phyloP scores from a whole-genome alignment of 2,113 vertebrate species.

The Apus apus region DNA sequence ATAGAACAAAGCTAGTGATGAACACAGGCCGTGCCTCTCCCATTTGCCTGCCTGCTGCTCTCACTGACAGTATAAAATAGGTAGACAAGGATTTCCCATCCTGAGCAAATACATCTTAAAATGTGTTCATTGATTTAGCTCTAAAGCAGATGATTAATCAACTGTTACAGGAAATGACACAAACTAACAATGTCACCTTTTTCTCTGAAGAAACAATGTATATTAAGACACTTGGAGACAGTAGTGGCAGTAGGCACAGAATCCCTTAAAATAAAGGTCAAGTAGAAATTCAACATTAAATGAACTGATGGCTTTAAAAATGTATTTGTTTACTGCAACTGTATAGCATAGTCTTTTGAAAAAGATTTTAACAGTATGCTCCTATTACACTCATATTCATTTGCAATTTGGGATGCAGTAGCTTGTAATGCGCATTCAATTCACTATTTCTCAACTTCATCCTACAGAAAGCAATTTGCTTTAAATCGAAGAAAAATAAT shows the following conservation, averaged over 20 bases:
- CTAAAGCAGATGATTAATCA: neutral
- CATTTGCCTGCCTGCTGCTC: neutral
- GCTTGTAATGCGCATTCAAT: constrained; percentile 53
- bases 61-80: neutral
- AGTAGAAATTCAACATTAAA: constrained; percentile 3
- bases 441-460: constrained; percentile 55
- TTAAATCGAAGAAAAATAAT: constrained; percentile 62
- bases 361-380: constrained; percentile 1
- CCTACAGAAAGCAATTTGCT: constrained; percentile 35
- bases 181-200: neutral
- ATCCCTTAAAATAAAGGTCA: neutral
- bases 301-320: constrained; percentile 17
- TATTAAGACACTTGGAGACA: neutral
- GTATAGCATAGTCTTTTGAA: neutral
- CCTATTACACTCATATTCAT: constrained; percentile 50
- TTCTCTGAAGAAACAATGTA: neutral
- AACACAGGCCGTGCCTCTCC: neutral
- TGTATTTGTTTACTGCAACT: neutral
- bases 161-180: neutral
- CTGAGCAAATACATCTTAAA: neutral
- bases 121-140: neutral
- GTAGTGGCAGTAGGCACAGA: neutral
- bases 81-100: neutral
- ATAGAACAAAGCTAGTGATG: neutral
- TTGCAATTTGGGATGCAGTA: constrained; percentile 18